Evolutionary conservation across 2,888 invertebrate species (phyloP).

Genomic region (Cybosia mesomella): DNA sequence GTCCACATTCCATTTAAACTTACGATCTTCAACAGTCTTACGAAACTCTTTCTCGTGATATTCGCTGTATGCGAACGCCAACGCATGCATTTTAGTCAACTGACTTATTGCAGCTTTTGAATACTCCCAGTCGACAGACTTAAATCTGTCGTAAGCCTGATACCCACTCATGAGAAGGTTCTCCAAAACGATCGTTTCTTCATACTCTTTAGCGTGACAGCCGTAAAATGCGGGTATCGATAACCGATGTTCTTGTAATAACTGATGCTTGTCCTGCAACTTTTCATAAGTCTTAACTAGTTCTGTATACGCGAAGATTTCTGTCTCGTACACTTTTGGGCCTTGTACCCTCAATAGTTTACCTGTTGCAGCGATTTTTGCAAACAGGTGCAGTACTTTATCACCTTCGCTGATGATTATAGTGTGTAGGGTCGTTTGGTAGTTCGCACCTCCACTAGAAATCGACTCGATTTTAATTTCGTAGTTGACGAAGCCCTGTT

Average conservation of each 20-base stretch:
- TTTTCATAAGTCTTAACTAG: constrained; percentile 53
- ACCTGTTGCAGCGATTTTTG: constrained; percentile 11
- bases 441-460: constrained; percentile 11
- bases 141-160: constrained; percentile 59
- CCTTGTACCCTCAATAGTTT: constrained; percentile 1
- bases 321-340: constrained; percentile 32
- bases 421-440: neutral
- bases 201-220: constrained; percentile 39
- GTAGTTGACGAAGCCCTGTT: constrained; percentile 11
- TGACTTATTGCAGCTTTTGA: constrained; percentile 59
- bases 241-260: constrained; percentile 56
- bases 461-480: neutral
- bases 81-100: constrained; percentile 75
- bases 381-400: constrained; percentile 6
- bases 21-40: constrained; percentile 41
- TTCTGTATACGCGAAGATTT: constrained; percentile 60
- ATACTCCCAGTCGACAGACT: constrained; percentile 68
- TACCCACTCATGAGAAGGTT: constrained; percentile 66
- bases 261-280: constrained; percentile 55
- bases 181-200: constrained; percentile 71
- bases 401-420: constrained; percentile 3
- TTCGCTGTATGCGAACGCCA: constrained; percentile 62
- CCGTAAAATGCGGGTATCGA: constrained; percentile 64
- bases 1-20: constrained; percentile 32
- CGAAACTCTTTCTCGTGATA: constrained; percentile 64